phyloP scores from a whole-genome alignment of 2,797 vertebrate genomes.

The Pampus argenteus region DNA sequence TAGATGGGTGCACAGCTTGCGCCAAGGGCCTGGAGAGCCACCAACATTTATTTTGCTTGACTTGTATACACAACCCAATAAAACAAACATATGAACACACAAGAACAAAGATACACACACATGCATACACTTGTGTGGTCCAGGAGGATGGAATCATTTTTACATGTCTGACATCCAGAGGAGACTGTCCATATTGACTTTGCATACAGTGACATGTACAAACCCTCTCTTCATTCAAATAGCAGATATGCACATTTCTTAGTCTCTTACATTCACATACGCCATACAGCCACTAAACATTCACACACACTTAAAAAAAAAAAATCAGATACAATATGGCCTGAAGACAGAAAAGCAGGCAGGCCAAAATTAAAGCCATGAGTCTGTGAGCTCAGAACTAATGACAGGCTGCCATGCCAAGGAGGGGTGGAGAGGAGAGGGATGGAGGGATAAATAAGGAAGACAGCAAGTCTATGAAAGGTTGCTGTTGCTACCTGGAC shows the following conservation, averaged over 20 bases:
- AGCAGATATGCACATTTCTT: background rate
- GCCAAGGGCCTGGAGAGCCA: background rate
- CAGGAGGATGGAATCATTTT: background rate
- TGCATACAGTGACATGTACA: background rate
- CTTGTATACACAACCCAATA: background rate
- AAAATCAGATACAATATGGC: slow-evolving; percentile 44
- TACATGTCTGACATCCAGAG: background rate
- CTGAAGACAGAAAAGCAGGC: slow-evolving; percentile 47
- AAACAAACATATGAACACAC: background rate
- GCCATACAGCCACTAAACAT: background rate
- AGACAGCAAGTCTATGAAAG: slow-evolving; percentile 50
- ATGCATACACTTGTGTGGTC: background rate
- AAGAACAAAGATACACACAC: background rate
- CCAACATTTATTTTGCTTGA: slow-evolving; percentile 9
- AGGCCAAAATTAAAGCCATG: slow-evolving; percentile 70
- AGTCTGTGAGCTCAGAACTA: slow-evolving; percentile 70
- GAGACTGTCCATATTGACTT: background rate
- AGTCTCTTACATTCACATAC: background rate
- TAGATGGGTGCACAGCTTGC: background rate
- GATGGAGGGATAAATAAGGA: slow-evolving; percentile 57
- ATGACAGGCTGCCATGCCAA: slow-evolving; percentile 74
- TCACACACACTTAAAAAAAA: slow-evolving; percentile 1
- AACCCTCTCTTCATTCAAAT: background rate
- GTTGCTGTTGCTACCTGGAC: slow-evolving; percentile 35
- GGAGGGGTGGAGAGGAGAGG: slow-evolving; percentile 54